These are phyloP conservation scores for Papilio xuthus DNA, from an alignment of 1,140 invertebrate species.

Conservation along the genomic window DNA sequence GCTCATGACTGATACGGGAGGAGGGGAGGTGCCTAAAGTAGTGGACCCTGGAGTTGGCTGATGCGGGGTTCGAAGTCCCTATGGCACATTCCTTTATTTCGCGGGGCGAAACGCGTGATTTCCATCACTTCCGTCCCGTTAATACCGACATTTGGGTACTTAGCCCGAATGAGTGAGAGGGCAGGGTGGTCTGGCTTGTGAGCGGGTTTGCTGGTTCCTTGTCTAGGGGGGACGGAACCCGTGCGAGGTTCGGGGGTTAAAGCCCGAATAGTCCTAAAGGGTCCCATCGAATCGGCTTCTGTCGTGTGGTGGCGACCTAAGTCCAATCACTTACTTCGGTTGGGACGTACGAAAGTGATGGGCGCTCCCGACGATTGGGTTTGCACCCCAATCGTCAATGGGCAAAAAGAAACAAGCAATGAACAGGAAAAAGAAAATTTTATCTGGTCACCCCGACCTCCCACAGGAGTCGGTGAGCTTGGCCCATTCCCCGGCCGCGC, in stretches of 20 bases:
- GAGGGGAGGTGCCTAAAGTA: not conserved
- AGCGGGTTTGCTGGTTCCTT: not conserved
- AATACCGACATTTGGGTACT: too few relatives aligned
- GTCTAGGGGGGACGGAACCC: not conserved
- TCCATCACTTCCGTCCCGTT: not conserved
- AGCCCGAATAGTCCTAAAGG: not conserved
- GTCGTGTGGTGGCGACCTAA: not conserved
- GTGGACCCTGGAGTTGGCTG: too few relatives aligned
- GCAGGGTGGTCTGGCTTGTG: not conserved
- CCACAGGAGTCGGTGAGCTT: constrained; percentile 28
- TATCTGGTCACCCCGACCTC: constrained; percentile 18
- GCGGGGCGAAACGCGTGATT: not conserved
- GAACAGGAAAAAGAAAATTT: not conserved
- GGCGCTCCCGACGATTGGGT: not conserved
- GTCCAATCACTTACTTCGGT: constrained; percentile 9
- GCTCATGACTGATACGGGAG: not conserved
- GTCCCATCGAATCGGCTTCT: not conserved
- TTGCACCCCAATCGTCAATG: constrained; percentile 19
- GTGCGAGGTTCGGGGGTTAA: not conserved
- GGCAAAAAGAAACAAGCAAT: not conserved
- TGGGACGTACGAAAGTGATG: constrained; percentile 14
- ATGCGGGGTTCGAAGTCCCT: not conserved
- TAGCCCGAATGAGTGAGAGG: not conserved
- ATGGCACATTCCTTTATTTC: not conserved
- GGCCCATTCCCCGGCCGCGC: not conserved